These are phyloP conservation scores for Drosophila teissieri DNA, from an alignment of 1,140 invertebrate genomes.

Conservation along the genomic window DNA sequence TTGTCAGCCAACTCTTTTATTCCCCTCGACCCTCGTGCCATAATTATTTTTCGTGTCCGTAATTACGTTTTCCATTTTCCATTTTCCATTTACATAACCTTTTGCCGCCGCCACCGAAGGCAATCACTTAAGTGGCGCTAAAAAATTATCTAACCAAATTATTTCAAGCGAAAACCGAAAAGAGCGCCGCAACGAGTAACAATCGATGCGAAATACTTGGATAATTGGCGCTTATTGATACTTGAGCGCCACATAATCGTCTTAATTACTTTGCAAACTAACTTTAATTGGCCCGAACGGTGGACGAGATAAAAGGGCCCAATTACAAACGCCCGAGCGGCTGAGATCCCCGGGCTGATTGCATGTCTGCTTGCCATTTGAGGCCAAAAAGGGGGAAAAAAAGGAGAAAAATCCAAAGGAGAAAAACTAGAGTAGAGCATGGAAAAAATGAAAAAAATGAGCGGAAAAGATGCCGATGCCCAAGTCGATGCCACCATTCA, in stretches of 20 bases:
- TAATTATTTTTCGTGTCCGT: slow-evolving; percentile 36
- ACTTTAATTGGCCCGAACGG: slow-evolving; percentile 75
- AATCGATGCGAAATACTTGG: slow-evolving; percentile 64
- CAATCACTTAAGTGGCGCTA: slow-evolving; percentile 63
- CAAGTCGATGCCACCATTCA: slow-evolving; percentile 31
- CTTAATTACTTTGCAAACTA: slow-evolving; percentile 81
- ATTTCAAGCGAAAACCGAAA: slow-evolving; percentile 54
- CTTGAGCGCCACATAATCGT: slow-evolving; percentile 81
- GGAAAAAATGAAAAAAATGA: slow-evolving; percentile 12
- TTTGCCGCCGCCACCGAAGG: slow-evolving; percentile 29
- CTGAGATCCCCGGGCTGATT: slow-evolving; percentile 50
- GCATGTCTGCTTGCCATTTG: slow-evolving; percentile 73
- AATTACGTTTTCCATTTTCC: slow-evolving; percentile 38
- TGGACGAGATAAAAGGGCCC: slow-evolving; percentile 72
- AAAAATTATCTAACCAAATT: slow-evolving; percentile 54
- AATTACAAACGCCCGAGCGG: slow-evolving; percentile 55
- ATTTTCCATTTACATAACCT: slow-evolving; percentile 44
- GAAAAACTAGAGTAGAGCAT: slow-evolving; percentile 24
- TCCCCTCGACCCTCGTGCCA: slow-evolving; percentile 1
- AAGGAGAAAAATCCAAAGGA: neutral
- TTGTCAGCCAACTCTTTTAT: slow-evolving; percentile 18
- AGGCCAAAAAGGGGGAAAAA: slow-evolving; percentile 15
- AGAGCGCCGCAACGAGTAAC: slow-evolving; percentile 40
- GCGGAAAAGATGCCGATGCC: slow-evolving; percentile 21
- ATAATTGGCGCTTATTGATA: slow-evolving; percentile 80